A percentile compares a stretch with the other conserved stretches of the same genome.
Conservation (phyloP, 2,113 vertebrate species). For the Podarcis muralis region DNA sequence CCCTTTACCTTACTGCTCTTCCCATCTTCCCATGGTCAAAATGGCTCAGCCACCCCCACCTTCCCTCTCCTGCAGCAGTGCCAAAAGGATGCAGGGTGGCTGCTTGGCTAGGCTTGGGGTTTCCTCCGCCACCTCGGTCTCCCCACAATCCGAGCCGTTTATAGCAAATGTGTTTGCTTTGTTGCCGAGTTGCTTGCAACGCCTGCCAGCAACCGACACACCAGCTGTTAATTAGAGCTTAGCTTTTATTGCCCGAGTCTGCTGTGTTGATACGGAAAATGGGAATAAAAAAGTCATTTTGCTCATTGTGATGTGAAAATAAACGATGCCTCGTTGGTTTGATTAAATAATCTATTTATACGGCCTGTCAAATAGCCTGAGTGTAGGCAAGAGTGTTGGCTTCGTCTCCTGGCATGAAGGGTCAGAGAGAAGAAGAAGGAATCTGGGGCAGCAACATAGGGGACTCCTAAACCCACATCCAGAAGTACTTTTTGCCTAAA, state of each 20-base stretch:
- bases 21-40: no score
- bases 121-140: constrained; percentile 34
- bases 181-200: constrained; percentile 46
- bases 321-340: constrained; percentile 63
- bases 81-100: not conserved
- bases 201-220: constrained; percentile 61
- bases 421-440: not conserved
- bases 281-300: constrained; percentile 63
- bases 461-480: not conserved
- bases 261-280: constrained; percentile 65
- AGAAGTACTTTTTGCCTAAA: not conserved
- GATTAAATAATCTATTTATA: constrained; percentile 73
- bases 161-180: constrained; percentile 67
- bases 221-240: constrained; percentile 65
- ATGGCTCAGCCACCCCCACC: no score
- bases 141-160: constrained; percentile 58
- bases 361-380: constrained; percentile 64
- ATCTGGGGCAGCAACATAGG: not conserved
- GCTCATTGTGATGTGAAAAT: constrained; percentile 75
- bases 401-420: constrained; percentile 25
- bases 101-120: not conserved
- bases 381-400: constrained; percentile 61
- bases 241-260: constrained; percentile 63
- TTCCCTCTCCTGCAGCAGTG: no score
- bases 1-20: no score